Evolutionary conservation across 2,888 invertebrate genomes (phyloP), one percentile per base, ranked within the genome.

Genomic region (Heliconius ismenius): DNA sequence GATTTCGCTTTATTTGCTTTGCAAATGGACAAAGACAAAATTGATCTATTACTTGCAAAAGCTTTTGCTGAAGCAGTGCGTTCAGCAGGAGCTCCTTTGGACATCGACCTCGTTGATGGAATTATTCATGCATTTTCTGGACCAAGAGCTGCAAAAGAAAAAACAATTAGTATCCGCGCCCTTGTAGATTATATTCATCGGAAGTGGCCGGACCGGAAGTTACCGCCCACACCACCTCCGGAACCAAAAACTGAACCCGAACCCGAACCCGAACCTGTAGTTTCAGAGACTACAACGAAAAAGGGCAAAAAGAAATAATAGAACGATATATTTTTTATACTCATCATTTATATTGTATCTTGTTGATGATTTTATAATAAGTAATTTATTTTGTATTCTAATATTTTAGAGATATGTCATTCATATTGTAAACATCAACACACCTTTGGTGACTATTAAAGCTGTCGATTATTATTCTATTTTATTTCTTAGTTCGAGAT

Each of bases 151-250:
- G 74, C 79, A 4, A 91, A 91, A 79, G 11, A 79, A 2, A 90
- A 86, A 79, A 84, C 82, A 6, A 83, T 92, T 32, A 82, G 88
- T 83, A 73, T 91, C 4, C 79, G 60, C 9, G 39, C 75, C 11
- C 32, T 91, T 60, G 87, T 83, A 2, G 91, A 91, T 26, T 92
- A 84, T 79, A 81, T 89, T n/a, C 83, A 82, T 70, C 84, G 89
- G 39, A 88, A 88, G 81, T 92, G 91, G 91, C 91, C 92, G 4
- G 90, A 91, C 2, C 86, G 86, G 24, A 82, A 87, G 49, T 78
- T 91, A 49, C 91, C 89, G 1, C 86, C 86, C 0, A 89, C 89
- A 15, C 89, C 90, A 9, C 87, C 87, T 0, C 88, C 89, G 1
- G 87, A 88, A 80, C 83, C 83, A 0, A 86, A 85, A 80, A 82